Evolutionary conservation across 1,140 invertebrate species (phyloP).

Genomic region (Euwallacea similis): DNA sequence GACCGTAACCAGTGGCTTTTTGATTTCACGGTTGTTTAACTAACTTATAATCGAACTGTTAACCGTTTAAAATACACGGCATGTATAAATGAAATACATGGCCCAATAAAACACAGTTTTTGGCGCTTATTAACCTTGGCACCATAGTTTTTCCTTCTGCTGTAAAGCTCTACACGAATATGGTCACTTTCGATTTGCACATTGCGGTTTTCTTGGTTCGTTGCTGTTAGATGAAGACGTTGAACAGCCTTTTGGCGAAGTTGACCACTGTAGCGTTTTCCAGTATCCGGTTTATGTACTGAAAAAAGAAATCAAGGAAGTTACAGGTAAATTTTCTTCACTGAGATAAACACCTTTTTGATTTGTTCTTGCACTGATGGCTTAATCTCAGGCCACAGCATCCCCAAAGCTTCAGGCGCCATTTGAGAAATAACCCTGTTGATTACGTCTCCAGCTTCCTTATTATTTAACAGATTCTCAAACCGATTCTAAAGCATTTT

Average conservation of each 20-base stretch:
- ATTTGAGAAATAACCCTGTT: conserved; percentile 50
- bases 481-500: conserved; percentile 51
- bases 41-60: not conserved
- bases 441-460: conserved; percentile 47
- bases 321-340: not conserved
- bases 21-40: conserved; percentile 10
- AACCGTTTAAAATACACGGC: not conserved
- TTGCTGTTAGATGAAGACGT: conserved; percentile 37
- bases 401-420: conserved; percentile 50
- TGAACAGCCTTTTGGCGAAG: conserved; percentile 46
- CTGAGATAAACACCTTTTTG: conserved; percentile 42
- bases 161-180: conserved; percentile 2
- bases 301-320: conserved; percentile 22
- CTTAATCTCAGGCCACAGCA: conserved; percentile 52
- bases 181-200: not conserved
- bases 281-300: conserved; percentile 46
- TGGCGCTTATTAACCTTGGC: not conserved
- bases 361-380: conserved; percentile 48
- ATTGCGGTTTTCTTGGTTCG: not conserved
- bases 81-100: not conserved
- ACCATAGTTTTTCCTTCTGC: not conserved
- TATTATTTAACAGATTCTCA: conserved; percentile 48
- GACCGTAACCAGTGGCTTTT: not conserved
- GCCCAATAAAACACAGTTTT: conserved; percentile 4
- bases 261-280: conserved; percentile 43